Base-by-base conservation (phyloP, 2,888 invertebrate species). In the Andricus quercusramuli region DNA sequence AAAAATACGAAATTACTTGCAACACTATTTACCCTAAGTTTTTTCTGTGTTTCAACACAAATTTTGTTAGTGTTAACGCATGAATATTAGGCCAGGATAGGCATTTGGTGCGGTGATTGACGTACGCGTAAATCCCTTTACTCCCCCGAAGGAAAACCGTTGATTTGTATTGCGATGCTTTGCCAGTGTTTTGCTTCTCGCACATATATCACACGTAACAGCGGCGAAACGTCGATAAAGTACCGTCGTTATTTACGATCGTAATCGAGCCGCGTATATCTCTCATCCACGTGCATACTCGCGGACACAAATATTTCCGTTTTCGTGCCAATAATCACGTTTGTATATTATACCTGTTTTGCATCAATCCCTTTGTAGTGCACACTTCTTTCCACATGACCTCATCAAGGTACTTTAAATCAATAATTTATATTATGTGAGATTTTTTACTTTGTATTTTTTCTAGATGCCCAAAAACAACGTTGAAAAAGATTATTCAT, bases 171-270 rank as follows among this genome's bases (percentile, higher is more conserved):
- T 70, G 25, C 47, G 22, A 47, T 47, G 44, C 47, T 70, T 70
- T 25, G 51, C 32, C 25, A 51, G 32, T 29, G 29, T 51, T 56
- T 32, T 13, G 51, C 51, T n/a, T 32, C 25, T n/a, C 83, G 81
- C 81, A 81, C 85, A 87, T 88, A 84, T 83, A 87, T 88, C 88
- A 87, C 82, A 79, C 82, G 84, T 85, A 86, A 89, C 89, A 89
- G 87, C 86, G 87, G 89, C 85, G 85, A 88, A 89, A 88, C 85
- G 89, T 89, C 89, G 85, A 88, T 89, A 83, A 81, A 83, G 82
- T 80, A 79, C 86, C 86, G 86, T 89, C 88, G 89, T 89, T 90
- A 89, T 90, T 90, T 90, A 90, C 86, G 90, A 90, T 87, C 84
- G 86, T 89, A 89, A 90, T 90, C 90, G 88, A 87, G 29, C 70